These are phyloP conservation scores for Speoplatyrhinus poulsoni DNA, from an alignment of 2,113 vertebrate species.

Conservation along the genomic window DNA sequence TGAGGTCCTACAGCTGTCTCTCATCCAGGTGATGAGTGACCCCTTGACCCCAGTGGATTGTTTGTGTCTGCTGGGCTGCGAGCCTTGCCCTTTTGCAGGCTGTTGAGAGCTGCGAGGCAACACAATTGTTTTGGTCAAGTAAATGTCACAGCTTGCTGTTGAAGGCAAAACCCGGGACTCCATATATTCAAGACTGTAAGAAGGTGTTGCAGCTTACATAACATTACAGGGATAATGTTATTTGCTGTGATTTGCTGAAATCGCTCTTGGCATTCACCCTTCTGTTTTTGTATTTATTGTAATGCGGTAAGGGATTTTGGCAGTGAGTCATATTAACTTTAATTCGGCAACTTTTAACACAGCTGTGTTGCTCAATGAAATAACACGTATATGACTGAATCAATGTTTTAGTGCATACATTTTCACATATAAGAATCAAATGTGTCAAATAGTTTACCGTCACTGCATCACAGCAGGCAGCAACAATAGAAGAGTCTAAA, in stretches of 20 bases:
- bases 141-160: not conserved
- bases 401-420: not conserved
- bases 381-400: constrained; percentile 19
- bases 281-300: constrained; percentile 4
- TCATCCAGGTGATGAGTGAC: constrained; percentile 37
- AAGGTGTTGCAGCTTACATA: not conserved
- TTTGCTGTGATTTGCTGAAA: not conserved
- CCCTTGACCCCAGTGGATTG: constrained; percentile 39
- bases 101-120: constrained; percentile 11
- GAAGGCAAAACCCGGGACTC: not conserved
- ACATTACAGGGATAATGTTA: not conserved
- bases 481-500: constrained; percentile 12
- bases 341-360: constrained; percentile 35
- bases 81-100: constrained; percentile 30
- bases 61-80: constrained; percentile 44
- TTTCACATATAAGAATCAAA: not conserved
- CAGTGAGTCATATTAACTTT: constrained; percentile 42
- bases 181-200: not conserved
- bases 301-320: constrained; percentile 41
- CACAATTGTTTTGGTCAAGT: not conserved
- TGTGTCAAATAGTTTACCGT: constrained; percentile 4
- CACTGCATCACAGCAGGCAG: constrained; percentile 16
- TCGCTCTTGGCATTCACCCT: not conserved
- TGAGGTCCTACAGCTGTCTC: constrained; percentile 44
- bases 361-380: constrained; percentile 46